Percentiles rank a stretch among this genome's conserved stretches.
Evolutionary conservation across 2,888 invertebrate species (phyloP).

Genomic region (Eutolmus rufibarbis): DNA sequence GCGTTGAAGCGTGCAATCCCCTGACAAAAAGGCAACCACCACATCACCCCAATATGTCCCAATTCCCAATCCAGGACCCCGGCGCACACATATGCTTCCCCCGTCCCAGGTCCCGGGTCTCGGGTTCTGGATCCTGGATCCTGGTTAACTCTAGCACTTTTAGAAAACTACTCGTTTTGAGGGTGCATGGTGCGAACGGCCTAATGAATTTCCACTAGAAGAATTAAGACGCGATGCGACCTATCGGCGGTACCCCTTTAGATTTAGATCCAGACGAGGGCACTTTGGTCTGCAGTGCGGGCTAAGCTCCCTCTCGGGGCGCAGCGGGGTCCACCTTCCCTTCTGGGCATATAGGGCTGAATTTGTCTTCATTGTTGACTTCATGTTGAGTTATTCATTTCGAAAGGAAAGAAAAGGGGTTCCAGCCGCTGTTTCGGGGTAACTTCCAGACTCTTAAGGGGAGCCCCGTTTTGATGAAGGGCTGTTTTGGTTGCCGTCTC

Average conservation of each 20-base stretch:
- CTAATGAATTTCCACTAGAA: constrained; percentile 41
- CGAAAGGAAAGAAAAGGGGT: constrained; percentile 25
- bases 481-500: constrained; percentile 36
- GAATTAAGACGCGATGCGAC: constrained; percentile 41
- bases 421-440: constrained; percentile 12
- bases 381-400: constrained; percentile 46
- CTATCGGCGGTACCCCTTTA: constrained; percentile 25
- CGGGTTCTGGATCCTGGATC: neutral
- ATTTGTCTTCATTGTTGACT: constrained; percentile 49
- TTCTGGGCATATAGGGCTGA: neutral
- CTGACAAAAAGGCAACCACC: constrained; percentile 38
- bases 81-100: constrained; percentile 24
- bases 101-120: neutral
- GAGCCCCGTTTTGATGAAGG: constrained; percentile 31
- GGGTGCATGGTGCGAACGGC: constrained; percentile 34
- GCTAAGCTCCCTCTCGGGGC: neutral
- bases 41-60: neutral
- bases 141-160: constrained; percentile 4
- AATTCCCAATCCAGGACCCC: neutral
- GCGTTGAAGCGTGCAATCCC: constrained; percentile 61
- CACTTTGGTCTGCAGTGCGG: neutral
- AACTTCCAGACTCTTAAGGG: constrained; percentile 14
- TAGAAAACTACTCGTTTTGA: neutral
- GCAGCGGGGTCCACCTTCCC: neutral
- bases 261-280: neutral